phyloP scores from a whole-genome alignment of 2,113 vertebrate genomes.

The Chiloscyllium plagiosum region DNA sequence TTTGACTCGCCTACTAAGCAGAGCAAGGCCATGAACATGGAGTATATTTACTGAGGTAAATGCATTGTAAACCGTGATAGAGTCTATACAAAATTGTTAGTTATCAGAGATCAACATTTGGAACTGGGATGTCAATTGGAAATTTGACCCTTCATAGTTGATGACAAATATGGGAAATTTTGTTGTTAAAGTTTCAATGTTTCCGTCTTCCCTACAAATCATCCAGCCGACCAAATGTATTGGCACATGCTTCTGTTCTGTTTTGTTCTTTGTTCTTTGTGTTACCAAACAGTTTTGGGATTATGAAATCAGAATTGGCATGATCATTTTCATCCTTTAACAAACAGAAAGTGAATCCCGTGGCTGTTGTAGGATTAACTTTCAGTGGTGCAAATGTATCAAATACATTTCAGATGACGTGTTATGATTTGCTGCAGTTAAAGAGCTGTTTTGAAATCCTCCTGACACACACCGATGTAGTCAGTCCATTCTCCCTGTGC shows the following conservation, averaged over 20 bases:
- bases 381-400: neutral
- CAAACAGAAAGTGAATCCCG: neutral
- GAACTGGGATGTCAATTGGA: neutral
- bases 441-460: neutral
- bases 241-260: too few species aligned
- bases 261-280: too few species aligned
- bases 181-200: neutral
- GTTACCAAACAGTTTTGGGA: neutral
- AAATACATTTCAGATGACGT: neutral
- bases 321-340: neutral
- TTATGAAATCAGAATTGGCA: neutral
- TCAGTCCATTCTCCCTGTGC: neutral
- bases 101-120: neutral
- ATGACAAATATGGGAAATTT: neutral
- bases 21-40: neutral
- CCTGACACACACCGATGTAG: neutral
- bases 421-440: neutral
- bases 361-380: neutral
- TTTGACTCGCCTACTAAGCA: neutral
- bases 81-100: neutral
- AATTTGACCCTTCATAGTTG: neutral
- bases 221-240: neutral
- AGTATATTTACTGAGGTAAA: neutral
- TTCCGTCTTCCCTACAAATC: neutral
- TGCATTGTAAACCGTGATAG: neutral